Percentiles rank a stretch among this genome's conserved stretches.
These are phyloP conservation scores for Chaetorhynchus papuensis DNA, from an alignment of 2,113 vertebrate genomes.

Conservation along the genomic window DNA sequence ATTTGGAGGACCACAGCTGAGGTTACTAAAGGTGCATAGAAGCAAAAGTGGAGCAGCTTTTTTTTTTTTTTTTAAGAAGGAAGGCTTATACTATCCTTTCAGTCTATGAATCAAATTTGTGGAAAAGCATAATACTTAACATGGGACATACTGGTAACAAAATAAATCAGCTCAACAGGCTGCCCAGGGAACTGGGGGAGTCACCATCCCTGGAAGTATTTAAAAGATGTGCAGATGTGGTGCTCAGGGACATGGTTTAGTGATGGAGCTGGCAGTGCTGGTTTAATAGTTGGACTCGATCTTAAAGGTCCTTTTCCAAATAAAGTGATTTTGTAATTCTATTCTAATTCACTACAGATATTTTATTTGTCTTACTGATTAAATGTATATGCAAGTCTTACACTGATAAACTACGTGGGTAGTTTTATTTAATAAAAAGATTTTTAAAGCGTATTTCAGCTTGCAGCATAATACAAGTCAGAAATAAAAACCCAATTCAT, in stretches of 20 bases:
- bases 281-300: accelerated
- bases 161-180: not conserved
- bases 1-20: not conserved
- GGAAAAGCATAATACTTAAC: not conserved
- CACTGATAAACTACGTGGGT: not conserved
- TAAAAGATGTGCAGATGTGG: accelerated
- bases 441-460: not conserved
- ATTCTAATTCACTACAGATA: not conserved
- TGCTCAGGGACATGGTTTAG: not conserved
- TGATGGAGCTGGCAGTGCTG: not conserved
- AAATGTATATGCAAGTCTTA: not conserved
- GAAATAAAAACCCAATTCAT: not conserved
- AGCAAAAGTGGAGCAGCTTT: not conserved
- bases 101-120: not conserved
- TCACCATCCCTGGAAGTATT: not conserved
- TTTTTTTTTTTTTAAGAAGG: not conserved
- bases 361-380: not conserved
- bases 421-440: not conserved
- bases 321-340: not conserved
- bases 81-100: not conserved
- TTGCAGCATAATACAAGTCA: not conserved
- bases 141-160: not conserved
- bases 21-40: not conserved
- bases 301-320: not conserved
- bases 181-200: not conserved